Evolutionary conservation across 2,888 invertebrate species (phyloP).

Genomic region (Dermolepida albohirtum): DNA sequence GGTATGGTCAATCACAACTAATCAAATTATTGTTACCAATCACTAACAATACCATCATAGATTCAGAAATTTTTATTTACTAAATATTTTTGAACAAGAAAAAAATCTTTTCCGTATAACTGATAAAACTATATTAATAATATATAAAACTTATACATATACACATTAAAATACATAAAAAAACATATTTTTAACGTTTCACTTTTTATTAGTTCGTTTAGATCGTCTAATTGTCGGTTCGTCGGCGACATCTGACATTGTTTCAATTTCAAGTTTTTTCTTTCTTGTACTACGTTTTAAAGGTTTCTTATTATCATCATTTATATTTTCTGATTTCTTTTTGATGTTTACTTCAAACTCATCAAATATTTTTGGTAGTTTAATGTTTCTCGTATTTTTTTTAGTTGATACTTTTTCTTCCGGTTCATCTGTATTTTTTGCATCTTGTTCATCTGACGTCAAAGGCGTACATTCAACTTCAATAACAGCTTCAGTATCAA

Average conservation of each 20-base stretch:
- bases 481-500: too few species aligned
- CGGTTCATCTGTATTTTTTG: not conserved
- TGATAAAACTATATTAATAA: slow-evolving; percentile 1
- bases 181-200: not conserved
- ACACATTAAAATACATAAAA: not conserved
- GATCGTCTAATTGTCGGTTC: slow-evolving; percentile 2
- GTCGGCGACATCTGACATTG: not conserved
- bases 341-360: slow-evolving; percentile 1
- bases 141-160: slow-evolving; percentile 9
- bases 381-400: not conserved
- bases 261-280: not conserved
- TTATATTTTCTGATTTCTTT: not conserved
- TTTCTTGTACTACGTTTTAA: not conserved
- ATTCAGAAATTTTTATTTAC: too few species aligned
- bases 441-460: too few species aligned
- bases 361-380: slow-evolving; percentile 10
- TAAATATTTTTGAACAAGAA: not conserved
- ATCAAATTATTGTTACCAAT: too few species aligned
- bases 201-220: slow-evolving; percentile 5
- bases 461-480: too few species aligned
- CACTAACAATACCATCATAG: too few species aligned
- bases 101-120: not conserved
- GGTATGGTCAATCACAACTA: too few species aligned
- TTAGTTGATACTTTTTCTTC: not conserved
- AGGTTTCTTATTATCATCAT: not conserved